Percentiles rank a stretch among this genome's conserved stretches.
Evolutionary conservation across 2,888 invertebrate species (phyloP).

Genomic region (Drosophila quinaria): DNA sequence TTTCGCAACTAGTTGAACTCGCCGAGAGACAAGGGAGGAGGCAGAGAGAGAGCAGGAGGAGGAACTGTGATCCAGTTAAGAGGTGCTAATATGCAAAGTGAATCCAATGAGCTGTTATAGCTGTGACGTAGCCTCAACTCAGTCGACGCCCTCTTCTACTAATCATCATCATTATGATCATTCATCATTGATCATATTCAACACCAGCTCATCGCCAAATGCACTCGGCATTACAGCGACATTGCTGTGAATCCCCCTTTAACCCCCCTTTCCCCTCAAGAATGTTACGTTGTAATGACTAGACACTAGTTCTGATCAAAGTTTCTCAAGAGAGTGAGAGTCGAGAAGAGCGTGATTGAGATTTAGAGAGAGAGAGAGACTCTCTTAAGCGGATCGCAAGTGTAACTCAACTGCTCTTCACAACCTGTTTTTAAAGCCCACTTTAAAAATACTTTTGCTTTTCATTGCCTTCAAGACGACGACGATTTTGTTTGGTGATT

Average conservation of each 20-base stretch:
- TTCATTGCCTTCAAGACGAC: conserved; percentile 75
- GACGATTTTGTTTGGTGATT: conserved; percentile 72
- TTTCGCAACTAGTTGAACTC: conserved; percentile 4
- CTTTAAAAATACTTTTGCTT: conserved; percentile 79
- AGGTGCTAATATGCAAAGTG: conserved; percentile 72
- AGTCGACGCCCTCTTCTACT: conserved; percentile 50
- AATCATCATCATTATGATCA: conserved; percentile 27
- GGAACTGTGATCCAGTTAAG: conserved; percentile 55
- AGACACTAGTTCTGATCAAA: conserved; percentile 30
- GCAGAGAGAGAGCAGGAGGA: not conserved
- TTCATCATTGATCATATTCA: conserved; percentile 21
- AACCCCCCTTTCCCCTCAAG: not conserved
- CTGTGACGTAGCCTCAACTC: conserved; percentile 28
- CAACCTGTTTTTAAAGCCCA: conserved; percentile 79
- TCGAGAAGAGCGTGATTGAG: conserved; percentile 11
- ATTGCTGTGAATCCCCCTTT: conserved; percentile 36
- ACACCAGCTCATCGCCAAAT: conserved; percentile 47
- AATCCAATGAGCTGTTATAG: conserved; percentile 30
- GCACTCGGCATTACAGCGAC: conserved; percentile 67
- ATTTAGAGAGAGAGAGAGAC: conserved; percentile 7
- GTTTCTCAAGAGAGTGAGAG: conserved; percentile 50
- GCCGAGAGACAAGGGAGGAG: conserved; percentile 6
- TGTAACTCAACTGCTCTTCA: conserved; percentile 71
- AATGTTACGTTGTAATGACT: conserved; percentile 40
- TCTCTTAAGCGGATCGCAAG: conserved; percentile 61